Percentiles rank a stretch among this genome's conserved stretches.
Evolutionary conservation across 2,113 vertebrate genomes (phyloP).

Genomic region (Seriola quinqueradiata): DNA sequence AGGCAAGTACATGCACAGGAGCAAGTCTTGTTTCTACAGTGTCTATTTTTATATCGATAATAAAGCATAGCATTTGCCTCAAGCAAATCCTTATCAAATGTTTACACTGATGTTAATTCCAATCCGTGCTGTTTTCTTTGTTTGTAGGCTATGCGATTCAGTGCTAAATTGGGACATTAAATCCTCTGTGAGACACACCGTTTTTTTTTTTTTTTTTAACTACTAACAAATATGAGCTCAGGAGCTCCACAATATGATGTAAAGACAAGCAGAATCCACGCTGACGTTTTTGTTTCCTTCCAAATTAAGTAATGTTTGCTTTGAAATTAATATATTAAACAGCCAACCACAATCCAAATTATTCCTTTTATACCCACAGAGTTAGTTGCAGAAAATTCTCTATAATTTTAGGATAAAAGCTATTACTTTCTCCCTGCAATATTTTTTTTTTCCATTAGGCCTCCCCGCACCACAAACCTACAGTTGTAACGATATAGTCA

Average conservation of each 20-base stretch:
- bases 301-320: slow-evolving; percentile 50
- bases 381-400: slow-evolving; percentile 26
- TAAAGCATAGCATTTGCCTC: slow-evolving; percentile 72
- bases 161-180: slow-evolving; percentile 80
- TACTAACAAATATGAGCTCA: slow-evolving; percentile 56
- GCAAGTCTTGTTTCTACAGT: slow-evolving; percentile 41
- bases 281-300: not conserved
- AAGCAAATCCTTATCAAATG: slow-evolving; percentile 80
- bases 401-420: slow-evolving; percentile 51
- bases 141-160: slow-evolving; percentile 75
- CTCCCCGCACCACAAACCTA: slow-evolving; percentile 53
- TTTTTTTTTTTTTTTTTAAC: slow-evolving; percentile 73
- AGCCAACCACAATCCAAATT: slow-evolving; percentile 23
- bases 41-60: slow-evolving; percentile 76
- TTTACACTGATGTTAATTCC: slow-evolving; percentile 76
- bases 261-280: slow-evolving; percentile 42
- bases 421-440: slow-evolving; percentile 31
- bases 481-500: slow-evolving; percentile 70
- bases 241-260: slow-evolving; percentile 31
- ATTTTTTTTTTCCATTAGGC: slow-evolving; percentile 44
- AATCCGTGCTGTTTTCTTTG: slow-evolving; percentile 71
- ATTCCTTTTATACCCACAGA: slow-evolving; percentile 22
- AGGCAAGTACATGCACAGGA: slow-evolving; percentile 42
- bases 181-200: slow-evolving; percentile 71
- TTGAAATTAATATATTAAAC: slow-evolving; percentile 47